These are phyloP conservation scores for Falco concolor DNA, from an alignment of 2,797 vertebrate genomes.

Conservation along the genomic window DNA sequence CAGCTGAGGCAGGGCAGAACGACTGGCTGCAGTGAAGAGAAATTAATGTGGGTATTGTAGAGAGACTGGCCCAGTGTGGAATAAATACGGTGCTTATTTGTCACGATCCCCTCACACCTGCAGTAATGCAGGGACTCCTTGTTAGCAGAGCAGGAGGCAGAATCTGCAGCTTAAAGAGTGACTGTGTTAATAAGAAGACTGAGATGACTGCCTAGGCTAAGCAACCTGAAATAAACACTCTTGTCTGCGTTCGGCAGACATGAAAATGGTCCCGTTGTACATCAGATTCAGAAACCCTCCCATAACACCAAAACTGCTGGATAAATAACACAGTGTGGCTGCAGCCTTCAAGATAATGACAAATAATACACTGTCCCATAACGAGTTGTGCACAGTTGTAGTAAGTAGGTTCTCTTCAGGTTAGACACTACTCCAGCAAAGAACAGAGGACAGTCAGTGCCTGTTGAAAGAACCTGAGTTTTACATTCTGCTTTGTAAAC, in stretches of 20 bases:
- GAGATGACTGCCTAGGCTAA: neutral
- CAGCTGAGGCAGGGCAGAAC: neutral
- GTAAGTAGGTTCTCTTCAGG: neutral
- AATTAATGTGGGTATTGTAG: neutral
- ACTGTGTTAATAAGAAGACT: rapidly evolving
- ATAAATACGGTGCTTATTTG: neutral
- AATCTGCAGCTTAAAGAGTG: neutral
- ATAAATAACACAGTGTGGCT: neutral
- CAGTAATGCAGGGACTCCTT: rapidly evolving
- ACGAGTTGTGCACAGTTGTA: neutral
- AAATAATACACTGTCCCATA: rapidly evolving
- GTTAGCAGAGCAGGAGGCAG: neutral
- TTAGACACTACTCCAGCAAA: neutral
- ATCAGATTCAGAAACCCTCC: neutral
- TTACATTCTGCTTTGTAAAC: neutral
- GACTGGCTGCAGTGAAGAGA: neutral
- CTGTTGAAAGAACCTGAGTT: neutral
- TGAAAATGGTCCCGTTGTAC: neutral
- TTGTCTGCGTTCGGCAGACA: rapidly evolving
- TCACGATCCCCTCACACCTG: rapidly evolving
- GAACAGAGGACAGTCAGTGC: neutral
- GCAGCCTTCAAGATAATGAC: neutral
- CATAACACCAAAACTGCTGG: rapidly evolving
- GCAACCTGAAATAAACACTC: rapidly evolving
- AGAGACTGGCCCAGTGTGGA: neutral